Evolutionary conservation across 2,113 vertebrate genomes (phyloP).

Genomic region (Himantopus leucocephalus): DNA sequence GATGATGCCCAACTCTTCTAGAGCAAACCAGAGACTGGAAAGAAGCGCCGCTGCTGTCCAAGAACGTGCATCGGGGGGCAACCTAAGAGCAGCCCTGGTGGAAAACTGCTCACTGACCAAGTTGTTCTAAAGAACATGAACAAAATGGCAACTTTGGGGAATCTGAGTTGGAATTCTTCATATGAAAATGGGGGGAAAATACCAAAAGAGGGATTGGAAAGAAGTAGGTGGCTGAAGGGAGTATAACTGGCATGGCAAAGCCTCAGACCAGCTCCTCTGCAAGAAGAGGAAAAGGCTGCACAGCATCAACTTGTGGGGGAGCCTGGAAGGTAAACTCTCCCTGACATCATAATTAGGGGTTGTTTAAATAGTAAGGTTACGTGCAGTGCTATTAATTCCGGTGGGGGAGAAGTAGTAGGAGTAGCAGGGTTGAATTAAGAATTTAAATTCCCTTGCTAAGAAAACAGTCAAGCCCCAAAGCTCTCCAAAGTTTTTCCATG

Average conservation of each 20-base stretch:
- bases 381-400: neutral
- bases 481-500: neutral
- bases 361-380: conserved; percentile 6
- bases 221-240: neutral
- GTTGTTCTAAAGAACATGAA: neutral
- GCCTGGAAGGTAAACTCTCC: neutral
- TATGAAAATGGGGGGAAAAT: neutral
- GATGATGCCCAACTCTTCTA: neutral
- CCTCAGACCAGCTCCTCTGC: neutral
- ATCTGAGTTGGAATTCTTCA: neutral
- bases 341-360: neutral
- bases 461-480: neutral
- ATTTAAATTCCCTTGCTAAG: conserved; percentile 3
- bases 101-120: neutral
- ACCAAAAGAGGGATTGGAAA: neutral
- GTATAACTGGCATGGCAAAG: neutral
- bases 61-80: neutral
- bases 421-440: neutral
- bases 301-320: neutral
- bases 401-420: neutral
- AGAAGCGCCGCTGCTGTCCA: neutral
- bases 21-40: neutral
- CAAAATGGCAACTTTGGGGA: neutral
- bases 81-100: neutral
- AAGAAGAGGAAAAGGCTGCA: neutral